Evolutionary conservation across 2,888 invertebrate genomes (phyloP), one percentile per base, ranked within the genome.

Genomic region (Idaea straminata): DNA sequence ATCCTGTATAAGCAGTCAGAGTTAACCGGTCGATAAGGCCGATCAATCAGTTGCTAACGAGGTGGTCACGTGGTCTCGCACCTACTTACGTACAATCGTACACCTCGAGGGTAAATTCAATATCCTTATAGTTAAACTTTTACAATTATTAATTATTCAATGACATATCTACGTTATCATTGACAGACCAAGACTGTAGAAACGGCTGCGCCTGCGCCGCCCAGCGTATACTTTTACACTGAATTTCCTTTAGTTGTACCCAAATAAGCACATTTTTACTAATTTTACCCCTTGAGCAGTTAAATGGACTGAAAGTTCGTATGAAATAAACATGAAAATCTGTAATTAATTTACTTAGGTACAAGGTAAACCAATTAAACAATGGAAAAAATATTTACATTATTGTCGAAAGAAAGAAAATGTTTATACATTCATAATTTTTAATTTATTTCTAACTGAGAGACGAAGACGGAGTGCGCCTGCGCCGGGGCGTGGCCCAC

Each of bases 41-140:
- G 88, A 92, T 92, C 91, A 91, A 91, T 92, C 91, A 91, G 89
- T 69, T 81, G 86, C 84, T 91, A 92, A 92, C 92, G 90, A 92
- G 91, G 73, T 78, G 82, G 79, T 83, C 84, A 86, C 84, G 84
- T 84, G 84, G 82, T 59, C 61, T 36, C 15, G n/a, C 58, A 47
- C 47, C 47, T 47, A 7, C 47, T 5, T 36, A 36, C 36, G 4
- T 36, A 36, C 36, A 36, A 4, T 7, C 4, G 10, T 36, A 36
- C 36, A 36, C 5, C 36, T 36, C 36, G 36, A 7, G 47, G 47
- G 47, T 6, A 47, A 47, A 47, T 47, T 47, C 25, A 47, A 10
- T 13, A 47, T 47, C 47, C 47, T 10, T 47, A 47, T 47, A 47
- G 47, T 13, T 47, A 13, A 13, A 47, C 7, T 10, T 38, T 38